Evolutionary conservation across 1,140 invertebrate genomes (phyloP).

Genomic region (Drosophila nigrodunni): DNA sequence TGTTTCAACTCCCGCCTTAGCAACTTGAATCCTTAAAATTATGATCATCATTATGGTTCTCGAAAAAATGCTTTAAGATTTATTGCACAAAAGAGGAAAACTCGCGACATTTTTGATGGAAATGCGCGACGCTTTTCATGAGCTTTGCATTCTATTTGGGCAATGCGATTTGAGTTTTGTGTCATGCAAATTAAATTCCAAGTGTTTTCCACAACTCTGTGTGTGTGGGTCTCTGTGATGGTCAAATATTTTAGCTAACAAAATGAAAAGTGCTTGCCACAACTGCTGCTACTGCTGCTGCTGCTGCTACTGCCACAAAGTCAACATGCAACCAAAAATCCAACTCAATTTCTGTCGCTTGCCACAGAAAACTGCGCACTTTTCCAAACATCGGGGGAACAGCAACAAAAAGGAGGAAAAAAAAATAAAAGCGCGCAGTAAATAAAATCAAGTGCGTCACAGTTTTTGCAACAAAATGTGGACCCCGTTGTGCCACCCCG

Average conservation of each 20-base stretch:
- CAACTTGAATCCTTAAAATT: conserved; percentile 7
- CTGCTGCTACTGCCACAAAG: conserved; percentile 14
- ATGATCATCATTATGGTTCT: conserved; percentile 26
- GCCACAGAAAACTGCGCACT: conserved; percentile 52
- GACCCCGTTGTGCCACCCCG: not conserved
- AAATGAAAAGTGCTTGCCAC: conserved; percentile 39
- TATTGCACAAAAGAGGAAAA: conserved; percentile 47
- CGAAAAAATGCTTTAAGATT: conserved; percentile 49
- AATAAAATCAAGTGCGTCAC: conserved; percentile 58
- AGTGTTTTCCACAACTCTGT: conserved; percentile 6
- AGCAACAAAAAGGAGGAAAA: no score
- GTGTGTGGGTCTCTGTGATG: conserved; percentile 10
- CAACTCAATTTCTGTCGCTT: conserved; percentile 21
- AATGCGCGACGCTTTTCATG: conserved; percentile 51
- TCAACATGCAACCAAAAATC: conserved; percentile 20
- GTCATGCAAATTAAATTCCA: conserved; percentile 61
- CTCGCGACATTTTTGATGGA: conserved; percentile 45
- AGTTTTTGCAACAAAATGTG: conserved; percentile 32
- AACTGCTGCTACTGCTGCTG: conserved; percentile 4
- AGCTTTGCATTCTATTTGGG: conserved; percentile 25
- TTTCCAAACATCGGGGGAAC: not conserved
- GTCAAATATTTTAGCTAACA: conserved; percentile 44
- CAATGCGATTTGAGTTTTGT: conserved; percentile 29
- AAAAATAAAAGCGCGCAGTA: conserved; percentile 8
- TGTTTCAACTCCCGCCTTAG: conserved; percentile 16